Percentiles rank a stretch among this genome's conserved stretches.
Conservation (phyloP, 2,797 vertebrate genomes). For the Enteromius unitaeniatus region DNA sequence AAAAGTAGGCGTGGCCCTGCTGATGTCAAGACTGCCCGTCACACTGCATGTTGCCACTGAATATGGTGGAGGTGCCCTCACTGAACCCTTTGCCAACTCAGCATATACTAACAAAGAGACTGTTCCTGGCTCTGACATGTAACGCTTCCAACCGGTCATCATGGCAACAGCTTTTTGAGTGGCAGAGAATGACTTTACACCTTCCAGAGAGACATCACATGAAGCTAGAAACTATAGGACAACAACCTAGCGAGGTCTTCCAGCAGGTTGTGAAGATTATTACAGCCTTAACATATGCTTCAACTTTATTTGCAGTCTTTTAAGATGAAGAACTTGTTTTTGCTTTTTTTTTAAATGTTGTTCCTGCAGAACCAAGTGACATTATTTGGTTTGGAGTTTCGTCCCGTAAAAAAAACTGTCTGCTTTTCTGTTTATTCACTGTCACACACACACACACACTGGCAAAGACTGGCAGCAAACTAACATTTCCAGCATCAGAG, state of each 20-base stretch:
- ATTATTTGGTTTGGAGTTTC: conserved; percentile 26
- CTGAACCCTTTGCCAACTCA: conserved; percentile 47
- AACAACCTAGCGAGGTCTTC: conserved; percentile 47
- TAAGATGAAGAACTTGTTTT: conserved; percentile 72
- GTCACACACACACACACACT: conserved; percentile 63
- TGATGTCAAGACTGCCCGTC: conserved; percentile 63
- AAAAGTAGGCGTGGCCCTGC: conserved; percentile 52
- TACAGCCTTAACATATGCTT: conserved; percentile 52
- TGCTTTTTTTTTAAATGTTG: conserved; percentile 52
- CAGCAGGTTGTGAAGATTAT: conserved; percentile 51
- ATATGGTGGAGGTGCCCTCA: conserved; percentile 39
- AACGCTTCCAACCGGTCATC: conserved; percentile 19
- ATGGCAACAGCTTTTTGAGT: conserved; percentile 44
- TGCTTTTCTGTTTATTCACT: conserved; percentile 55
- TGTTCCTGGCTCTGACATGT: conserved; percentile 43
- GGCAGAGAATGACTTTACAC: conserved; percentile 55
- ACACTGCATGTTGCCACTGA: conserved; percentile 60
- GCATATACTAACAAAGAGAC: conserved; percentile 55
- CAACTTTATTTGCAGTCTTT: conserved; percentile 55
- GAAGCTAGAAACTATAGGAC: conserved; percentile 31
- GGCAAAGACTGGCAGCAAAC: conserved; percentile 61
- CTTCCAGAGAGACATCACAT: conserved; percentile 33
- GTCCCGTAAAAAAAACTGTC: conserved; percentile 50
- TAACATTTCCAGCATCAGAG: conserved; percentile 49
- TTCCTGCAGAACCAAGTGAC: conserved; percentile 41